Evolutionary conservation across 2,888 invertebrate species (phyloP).

Genomic region (Sthenelais limicola): DNA sequence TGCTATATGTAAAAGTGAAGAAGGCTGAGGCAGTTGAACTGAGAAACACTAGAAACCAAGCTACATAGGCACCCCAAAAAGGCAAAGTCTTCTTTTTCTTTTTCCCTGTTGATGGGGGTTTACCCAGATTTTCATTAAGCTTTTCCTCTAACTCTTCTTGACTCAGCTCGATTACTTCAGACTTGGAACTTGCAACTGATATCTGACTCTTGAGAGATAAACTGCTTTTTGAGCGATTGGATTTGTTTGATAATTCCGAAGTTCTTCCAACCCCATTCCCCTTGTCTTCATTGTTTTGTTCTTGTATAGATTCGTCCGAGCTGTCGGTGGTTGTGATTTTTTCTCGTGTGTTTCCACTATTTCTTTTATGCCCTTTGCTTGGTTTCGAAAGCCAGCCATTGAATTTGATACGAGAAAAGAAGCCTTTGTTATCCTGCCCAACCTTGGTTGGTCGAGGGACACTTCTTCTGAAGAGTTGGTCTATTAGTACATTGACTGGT

Average conservation of each 20-base stretch:
- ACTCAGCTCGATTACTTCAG: neutral
- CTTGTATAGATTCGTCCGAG: neutral
- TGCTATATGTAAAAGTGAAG: conserved; percentile 73
- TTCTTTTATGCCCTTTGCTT: neutral
- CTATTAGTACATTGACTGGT: conserved; percentile 72
- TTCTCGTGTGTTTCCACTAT: neutral
- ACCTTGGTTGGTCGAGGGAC: conserved; percentile 28
- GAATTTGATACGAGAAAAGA: conserved; percentile 12
- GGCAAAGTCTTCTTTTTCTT: conserved; percentile 66
- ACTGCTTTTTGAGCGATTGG: neutral
- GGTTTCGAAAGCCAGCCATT: conserved; percentile 22
- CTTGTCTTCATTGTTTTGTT: neutral
- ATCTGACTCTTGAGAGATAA: conserved; percentile 9
- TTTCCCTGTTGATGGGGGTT: conserved; percentile 49
- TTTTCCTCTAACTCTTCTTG: conserved; percentile 30
- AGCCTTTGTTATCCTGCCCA: conserved; percentile 13
- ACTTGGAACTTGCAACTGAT: conserved; percentile 6
- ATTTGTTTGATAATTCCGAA: neutral
- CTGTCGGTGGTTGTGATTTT: neutral
- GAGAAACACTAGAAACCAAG: conserved; percentile 72
- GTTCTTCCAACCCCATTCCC: too few relatives aligned
- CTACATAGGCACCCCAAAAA: conserved; percentile 70
- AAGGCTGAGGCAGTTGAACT: conserved; percentile 69
- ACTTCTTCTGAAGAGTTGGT: conserved; percentile 72
- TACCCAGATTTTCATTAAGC: conserved; percentile 16